A percentile compares a stretch with the other conserved stretches of the same genome.
phyloP scores from a whole-genome alignment of 2,113 vertebrate genomes.

The Columbina picui region DNA sequence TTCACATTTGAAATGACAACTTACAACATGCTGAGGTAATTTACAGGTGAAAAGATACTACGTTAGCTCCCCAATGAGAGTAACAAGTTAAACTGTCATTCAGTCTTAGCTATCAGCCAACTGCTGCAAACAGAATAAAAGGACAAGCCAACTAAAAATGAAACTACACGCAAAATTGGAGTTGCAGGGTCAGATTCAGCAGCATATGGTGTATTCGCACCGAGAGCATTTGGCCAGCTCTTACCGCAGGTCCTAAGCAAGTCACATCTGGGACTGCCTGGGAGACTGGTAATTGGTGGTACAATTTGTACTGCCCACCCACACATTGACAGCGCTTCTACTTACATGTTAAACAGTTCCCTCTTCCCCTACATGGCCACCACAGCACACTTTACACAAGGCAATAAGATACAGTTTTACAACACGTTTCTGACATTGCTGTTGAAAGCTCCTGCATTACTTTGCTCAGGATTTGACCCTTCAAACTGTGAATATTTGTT shows the following conservation, averaged over 20 bases:
- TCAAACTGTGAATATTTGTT: background rate
- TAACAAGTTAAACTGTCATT: background rate
- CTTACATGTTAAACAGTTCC: background rate
- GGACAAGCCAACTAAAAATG: background rate
- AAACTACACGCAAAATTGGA: background rate
- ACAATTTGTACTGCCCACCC: background rate
- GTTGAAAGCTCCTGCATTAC: background rate
- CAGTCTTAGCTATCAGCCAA: background rate
- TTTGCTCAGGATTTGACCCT: background rate
- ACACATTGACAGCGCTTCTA: background rate
- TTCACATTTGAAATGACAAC: slow-evolving; percentile 8
- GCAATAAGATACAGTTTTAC: accelerated
- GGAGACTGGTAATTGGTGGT: background rate
- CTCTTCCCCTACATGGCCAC: background rate
- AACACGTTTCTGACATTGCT: background rate
- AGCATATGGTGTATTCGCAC: background rate
- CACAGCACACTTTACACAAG: background rate
- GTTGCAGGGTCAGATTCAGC: background rate
- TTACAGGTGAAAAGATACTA: slow-evolving; percentile 4
- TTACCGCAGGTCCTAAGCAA: accelerated
- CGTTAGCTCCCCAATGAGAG: background rate
- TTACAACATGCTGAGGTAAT: background rate
- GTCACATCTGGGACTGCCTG: background rate
- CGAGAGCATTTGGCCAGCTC: background rate
- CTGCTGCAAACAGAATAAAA: background rate